These are phyloP conservation scores for Spodoptera litura DNA, from an alignment of 1,140 invertebrate genomes.

Conservation along the genomic window DNA sequence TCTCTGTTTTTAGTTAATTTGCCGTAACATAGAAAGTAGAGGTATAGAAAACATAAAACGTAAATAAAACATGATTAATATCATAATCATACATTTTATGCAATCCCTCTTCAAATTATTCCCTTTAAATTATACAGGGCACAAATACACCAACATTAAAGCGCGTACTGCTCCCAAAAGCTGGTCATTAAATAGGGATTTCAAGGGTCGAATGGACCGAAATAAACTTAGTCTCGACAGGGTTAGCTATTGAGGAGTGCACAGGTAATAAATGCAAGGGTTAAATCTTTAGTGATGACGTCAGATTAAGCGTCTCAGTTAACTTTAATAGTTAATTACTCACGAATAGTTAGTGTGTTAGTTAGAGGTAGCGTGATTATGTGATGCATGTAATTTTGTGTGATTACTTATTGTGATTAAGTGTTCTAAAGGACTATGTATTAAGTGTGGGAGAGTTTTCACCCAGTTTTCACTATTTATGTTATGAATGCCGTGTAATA, in stretches of 20 bases:
- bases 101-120: no score
- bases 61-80: no score
- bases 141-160: slow-evolving; percentile 56
- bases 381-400: no score
- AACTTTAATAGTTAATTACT: slow-evolving; percentile 42
- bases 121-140: not conserved
- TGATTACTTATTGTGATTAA: no score
- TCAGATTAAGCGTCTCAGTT: slow-evolving; percentile 39
- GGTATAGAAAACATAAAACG: no score
- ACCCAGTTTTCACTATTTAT: no score
- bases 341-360: slow-evolving; percentile 25
- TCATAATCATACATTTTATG: no score
- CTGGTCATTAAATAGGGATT: slow-evolving; percentile 84
- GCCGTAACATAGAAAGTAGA: no score
- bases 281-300: slow-evolving; percentile 55
- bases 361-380: not conserved
- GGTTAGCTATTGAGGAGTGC: slow-evolving; percentile 63
- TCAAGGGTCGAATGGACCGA: slow-evolving; percentile 80
- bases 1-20: no score
- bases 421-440: no score
- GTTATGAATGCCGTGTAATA: no score
- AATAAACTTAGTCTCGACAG: slow-evolving; percentile 79
- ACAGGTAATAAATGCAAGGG: slow-evolving; percentile 75
- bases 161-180: slow-evolving; percentile 54
- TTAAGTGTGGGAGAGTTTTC: no score